A percentile compares a stretch with the other conserved stretches of the same genome.
phyloP scores from a whole-genome alignment of 2,797 vertebrate species.

The Crypturellus tataupa region DNA sequence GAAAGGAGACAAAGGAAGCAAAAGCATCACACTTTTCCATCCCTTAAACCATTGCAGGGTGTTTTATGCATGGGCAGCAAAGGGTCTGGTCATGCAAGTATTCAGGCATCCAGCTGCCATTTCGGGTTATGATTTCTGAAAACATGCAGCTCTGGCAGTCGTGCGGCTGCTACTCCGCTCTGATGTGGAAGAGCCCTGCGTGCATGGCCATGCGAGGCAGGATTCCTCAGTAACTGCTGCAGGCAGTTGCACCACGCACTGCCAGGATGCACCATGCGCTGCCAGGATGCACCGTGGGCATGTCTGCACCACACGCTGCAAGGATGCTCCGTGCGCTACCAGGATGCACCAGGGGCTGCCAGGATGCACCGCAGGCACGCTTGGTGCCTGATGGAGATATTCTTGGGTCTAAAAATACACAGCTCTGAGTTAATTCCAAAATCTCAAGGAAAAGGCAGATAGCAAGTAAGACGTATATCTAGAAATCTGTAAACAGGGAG shows the following conservation, averaged over 20 bases:
- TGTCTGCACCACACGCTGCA: too few species aligned
- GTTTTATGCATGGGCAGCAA: not conserved
- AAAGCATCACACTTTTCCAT: not conserved
- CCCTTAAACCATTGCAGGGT: not conserved
- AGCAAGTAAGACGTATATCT: not conserved
- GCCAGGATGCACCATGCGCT: too few species aligned
- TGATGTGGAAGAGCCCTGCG: too few species aligned
- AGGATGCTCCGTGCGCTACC: too few species aligned
- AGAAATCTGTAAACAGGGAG: not conserved
- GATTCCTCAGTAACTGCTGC: not conserved
- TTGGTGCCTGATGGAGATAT: not conserved
- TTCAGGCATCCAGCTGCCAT: not conserved
- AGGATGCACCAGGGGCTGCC: too few species aligned
- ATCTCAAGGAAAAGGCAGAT: not conserved
- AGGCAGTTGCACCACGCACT: not conserved
- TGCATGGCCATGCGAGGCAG: too few species aligned
- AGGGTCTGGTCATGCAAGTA: not conserved
- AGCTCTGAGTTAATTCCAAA: not conserved
- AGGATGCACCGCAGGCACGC: not conserved
- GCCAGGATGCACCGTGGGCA: too few species aligned
- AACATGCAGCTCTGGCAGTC: not conserved
- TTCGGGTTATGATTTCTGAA: not conserved
- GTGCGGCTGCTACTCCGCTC: not conserved
- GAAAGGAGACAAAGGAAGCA: not conserved
- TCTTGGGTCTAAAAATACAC: not conserved